Conservation (phyloP, 2,888 invertebrate genomes). For the Diaperis boleti region DNA sequence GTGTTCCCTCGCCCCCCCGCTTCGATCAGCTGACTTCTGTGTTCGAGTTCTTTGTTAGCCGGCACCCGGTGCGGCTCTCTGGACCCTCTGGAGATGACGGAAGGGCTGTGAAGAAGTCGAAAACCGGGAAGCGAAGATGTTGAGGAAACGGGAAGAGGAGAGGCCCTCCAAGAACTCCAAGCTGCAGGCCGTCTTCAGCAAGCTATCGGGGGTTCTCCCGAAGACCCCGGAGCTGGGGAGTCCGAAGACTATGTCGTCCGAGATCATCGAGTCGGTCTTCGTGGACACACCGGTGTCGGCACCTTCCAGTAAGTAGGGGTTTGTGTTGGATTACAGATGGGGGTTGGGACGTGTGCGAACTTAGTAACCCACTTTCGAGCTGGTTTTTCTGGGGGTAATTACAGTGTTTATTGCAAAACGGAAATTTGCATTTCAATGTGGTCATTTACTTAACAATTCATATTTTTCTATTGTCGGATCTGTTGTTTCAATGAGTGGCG, state of each 20-base stretch:
- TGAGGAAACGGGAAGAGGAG: slow-evolving; percentile 57
- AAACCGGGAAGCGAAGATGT: slow-evolving; percentile 50
- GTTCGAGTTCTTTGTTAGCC: slow-evolving; percentile 58
- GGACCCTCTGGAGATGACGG: slow-evolving; percentile 14
- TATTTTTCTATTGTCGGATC: too few species aligned
- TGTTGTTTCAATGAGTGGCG: too few species aligned
- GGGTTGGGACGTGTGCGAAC: background rate
- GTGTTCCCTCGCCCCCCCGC: too few species aligned
- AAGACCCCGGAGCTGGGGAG: slow-evolving; percentile 58
- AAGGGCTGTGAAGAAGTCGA: slow-evolving; percentile 44
- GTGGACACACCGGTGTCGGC: slow-evolving; percentile 60
- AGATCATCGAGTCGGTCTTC: slow-evolving; percentile 62
- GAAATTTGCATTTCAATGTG: too few species aligned
- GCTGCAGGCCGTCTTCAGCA: slow-evolving; percentile 61
- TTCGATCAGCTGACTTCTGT: slow-evolving; percentile 60
- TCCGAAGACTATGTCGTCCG: slow-evolving; percentile 61
- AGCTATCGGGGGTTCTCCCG: slow-evolving; percentile 59
- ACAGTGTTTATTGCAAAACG: too few species aligned
- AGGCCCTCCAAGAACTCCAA: slow-evolving; percentile 54
- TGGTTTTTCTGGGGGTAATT: too few species aligned
- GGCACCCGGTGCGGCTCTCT: slow-evolving; percentile 44
- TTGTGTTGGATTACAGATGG: too few species aligned
- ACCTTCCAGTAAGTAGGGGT: slow-evolving; percentile 58
- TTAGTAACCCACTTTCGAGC: too few species aligned
- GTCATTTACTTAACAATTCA: too few species aligned